Conservation (phyloP, 2,797 vertebrate genomes). For the Hippoglossus hippoglossus region DNA sequence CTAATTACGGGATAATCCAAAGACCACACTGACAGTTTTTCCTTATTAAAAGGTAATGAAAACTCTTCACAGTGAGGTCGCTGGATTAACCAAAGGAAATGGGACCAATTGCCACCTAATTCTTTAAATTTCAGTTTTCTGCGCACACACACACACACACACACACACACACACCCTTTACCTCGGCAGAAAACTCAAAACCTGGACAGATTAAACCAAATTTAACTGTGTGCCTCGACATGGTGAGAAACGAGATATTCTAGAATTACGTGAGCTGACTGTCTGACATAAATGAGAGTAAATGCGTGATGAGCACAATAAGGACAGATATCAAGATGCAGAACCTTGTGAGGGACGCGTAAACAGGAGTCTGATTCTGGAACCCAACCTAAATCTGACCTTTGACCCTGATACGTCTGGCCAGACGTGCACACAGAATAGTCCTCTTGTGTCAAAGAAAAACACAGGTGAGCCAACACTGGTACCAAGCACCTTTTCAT, state of each 20-base stretch:
- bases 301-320: background rate
- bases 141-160: too few relatives aligned
- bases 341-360: slow-evolving; percentile 7
- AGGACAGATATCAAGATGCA: slow-evolving; percentile 1
- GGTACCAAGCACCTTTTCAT: slow-evolving; percentile 29
- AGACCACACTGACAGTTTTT: background rate
- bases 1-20: background rate
- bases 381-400: slow-evolving; percentile 44
- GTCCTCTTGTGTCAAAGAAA: slow-evolving; percentile 58
- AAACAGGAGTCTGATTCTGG: slow-evolving; percentile 35
- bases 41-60: background rate
- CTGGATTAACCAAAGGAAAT: background rate
- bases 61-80: background rate
- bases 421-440: slow-evolving; percentile 52
- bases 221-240: too few relatives aligned
- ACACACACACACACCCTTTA: too few relatives aligned
- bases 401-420: slow-evolving; percentile 55
- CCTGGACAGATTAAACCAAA: too few relatives aligned
- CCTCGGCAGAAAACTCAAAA: too few relatives aligned
- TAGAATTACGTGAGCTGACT: background rate
- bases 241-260: too few relatives aligned
- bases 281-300: background rate
- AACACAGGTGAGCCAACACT: slow-evolving; percentile 72
- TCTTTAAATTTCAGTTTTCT: background rate
- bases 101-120: background rate